Percentiles rank a stretch among this genome's conserved stretches.
phyloP scores from a whole-genome alignment of 2,113 vertebrate species.

The Hirundichthys speculiger region DNA sequence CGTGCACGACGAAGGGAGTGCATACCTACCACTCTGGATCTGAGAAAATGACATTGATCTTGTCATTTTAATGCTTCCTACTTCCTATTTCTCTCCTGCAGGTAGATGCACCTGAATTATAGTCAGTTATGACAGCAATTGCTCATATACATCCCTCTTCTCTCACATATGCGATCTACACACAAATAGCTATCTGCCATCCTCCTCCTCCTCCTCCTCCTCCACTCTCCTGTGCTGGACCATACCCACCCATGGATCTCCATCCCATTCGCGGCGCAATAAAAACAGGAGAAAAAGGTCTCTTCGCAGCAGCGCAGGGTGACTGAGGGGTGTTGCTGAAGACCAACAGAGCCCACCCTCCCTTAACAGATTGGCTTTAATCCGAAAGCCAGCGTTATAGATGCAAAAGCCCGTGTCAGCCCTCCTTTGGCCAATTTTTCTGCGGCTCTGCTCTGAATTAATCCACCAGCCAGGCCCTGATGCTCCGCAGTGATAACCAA shows the following conservation, averaged over 20 bases:
- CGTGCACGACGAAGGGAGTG: neutral
- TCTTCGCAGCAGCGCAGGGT: constrained; percentile 17
- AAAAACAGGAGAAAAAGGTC: constrained; percentile 5
- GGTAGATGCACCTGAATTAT: neutral
- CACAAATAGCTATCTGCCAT: constrained; percentile 5
- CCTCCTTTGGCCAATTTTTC: constrained; percentile 71
- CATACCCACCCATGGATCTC: constrained; percentile 45
- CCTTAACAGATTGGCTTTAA: constrained; percentile 69
- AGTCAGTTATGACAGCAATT: too few relatives aligned
- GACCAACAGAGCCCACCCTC: constrained; percentile 26
- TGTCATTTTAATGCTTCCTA: neutral
- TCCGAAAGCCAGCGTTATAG: constrained; percentile 56
- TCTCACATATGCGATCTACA: constrained; percentile 6
- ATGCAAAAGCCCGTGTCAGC: constrained; percentile 55
- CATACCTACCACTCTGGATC: constrained; percentile 1
- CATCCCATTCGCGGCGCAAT: constrained; percentile 39
- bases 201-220: constrained; percentile 17
- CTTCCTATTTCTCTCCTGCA: too few relatives aligned
- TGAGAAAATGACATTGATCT: neutral
- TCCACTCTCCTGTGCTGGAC: constrained; percentile 27
- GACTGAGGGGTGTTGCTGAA: constrained; percentile 28
- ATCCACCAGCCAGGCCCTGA: constrained; percentile 36
- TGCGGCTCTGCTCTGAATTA: constrained; percentile 49
- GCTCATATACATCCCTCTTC: constrained; percentile 8
- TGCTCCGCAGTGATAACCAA: constrained; percentile 47